These are phyloP conservation scores for Gambelia wislizenii DNA, from an alignment of 2,797 vertebrate genomes.

Conservation along the genomic window DNA sequence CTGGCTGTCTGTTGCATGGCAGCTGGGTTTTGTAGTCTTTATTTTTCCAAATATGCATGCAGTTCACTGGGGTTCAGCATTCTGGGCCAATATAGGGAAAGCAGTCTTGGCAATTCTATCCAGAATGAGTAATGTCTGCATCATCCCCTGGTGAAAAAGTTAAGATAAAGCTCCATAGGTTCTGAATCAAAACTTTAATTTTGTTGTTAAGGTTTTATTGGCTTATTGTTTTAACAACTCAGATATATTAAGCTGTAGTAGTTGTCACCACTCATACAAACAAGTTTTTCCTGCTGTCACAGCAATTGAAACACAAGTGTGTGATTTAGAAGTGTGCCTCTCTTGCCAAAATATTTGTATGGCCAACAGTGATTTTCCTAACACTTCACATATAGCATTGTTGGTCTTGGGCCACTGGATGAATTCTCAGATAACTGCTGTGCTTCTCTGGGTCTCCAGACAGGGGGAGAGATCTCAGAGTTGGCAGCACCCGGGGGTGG, in stretches of 20 bases:
- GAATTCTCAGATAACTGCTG: no score
- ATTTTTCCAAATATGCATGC: background rate
- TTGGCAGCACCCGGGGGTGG: no score
- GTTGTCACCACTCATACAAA: background rate
- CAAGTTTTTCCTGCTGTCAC: background rate
- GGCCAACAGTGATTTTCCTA: background rate
- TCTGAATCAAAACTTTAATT: background rate
- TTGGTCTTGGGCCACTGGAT: background rate
- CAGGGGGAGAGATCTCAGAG: no score
- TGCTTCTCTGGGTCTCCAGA: no score
- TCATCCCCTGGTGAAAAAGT: conserved; percentile 9
- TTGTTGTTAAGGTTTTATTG: background rate
- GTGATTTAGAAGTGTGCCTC: background rate
- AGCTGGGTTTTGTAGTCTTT: background rate
- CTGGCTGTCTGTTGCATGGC: background rate
- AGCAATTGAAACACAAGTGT: background rate
- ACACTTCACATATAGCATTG: background rate
- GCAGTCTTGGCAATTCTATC: background rate
- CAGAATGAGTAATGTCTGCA: conserved; percentile 18
- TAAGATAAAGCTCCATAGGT: conserved; percentile 13
- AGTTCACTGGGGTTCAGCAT: background rate
- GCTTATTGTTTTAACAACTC: background rate
- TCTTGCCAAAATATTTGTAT: background rate
- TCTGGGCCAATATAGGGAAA: background rate
- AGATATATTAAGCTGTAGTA: background rate